Base-by-base conservation (phyloP, 2,888 invertebrate genomes). In the Harpalus rubripes region DNA sequence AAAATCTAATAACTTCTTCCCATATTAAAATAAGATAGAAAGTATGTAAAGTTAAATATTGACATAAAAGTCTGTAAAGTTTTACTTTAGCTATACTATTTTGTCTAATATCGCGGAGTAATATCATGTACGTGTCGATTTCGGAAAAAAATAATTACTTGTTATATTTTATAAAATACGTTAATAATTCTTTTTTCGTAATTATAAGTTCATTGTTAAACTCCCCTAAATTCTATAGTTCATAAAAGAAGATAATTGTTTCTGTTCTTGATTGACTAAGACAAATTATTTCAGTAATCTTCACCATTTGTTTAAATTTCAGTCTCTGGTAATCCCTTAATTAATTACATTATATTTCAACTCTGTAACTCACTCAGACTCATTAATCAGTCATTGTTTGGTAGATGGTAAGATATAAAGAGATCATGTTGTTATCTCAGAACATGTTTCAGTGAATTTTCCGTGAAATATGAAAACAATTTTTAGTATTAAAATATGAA, bases 221-320 rank as follows among this genome's bases (percentile, higher is more conserved):
- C 6, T 5, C 44, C 44, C 44, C 8, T 52, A 52, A 52, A 52
- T 52, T 8, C 44, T 12, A 12, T 26, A 63, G 7, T 63, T 8
- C 22, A 18, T 63, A 63, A 63, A 26, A 63, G 63, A 63, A 22
- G 63, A 12, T 63, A 63, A 63, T 63, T 18, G 63, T 22, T 63
- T 63, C 63, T 12, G 22, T 26, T 63, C 26, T 3, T 22, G 22
- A 5, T 22, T 22, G 63, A 22, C 63, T 12, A 22, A 22, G 63
- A 63, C 22, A 18, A 12, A 63, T 63, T 63, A 63, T 8, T 52
- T 52, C 61, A 10, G 8, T 22, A 22, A 22, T 61, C 22, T 61
- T 8, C 16, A 22, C 10, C 26, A 63, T 63, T 63, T 63, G 18
- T 63, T 63, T 63, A 22, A 63, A 26, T 22, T 63, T 63, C 63